Base-by-base conservation (phyloP, 1,140 invertebrate genomes). In the Diachasma alloeum region DNA sequence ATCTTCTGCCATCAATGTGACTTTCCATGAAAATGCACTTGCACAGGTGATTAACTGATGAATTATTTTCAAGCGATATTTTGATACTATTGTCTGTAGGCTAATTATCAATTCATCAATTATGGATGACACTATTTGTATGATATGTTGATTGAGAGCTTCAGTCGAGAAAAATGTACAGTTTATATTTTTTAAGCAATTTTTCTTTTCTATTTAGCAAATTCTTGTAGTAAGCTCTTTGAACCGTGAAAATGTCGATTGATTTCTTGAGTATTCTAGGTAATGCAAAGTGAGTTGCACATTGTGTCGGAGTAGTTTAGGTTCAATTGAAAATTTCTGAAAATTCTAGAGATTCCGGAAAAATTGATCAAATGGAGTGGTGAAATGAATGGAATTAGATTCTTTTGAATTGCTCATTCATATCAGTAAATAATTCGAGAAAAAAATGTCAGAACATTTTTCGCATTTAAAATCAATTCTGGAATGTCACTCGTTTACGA, bases 1-100 rank as follows among this genome's bases (percentile, higher is more conserved):
- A 63, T 26, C 6, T 63, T 63, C 15, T 63, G 59, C 59, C 59
- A 63, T 63, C 59, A 26, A 63, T 63, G 59, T 63, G 59, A 63
- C 59, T 63, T 63, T 63, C 24, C 59, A 63, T 63, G 24, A 63
- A 26, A 63, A 26, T 63, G 59, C 59, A 63, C 59, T 26, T 63
- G 59, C 59, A 63, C 59, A 63, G 59, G 19, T 63, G 59, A 63
- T 63, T 24, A 63, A 26, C 59, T 63, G 24, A 63, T 63, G 4
- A 53, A 63, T 31, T 63, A 63, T 63, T 63, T 63, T 63, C 59
- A 26, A 63, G 59, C 15, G 15, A 63, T 63, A 63, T 63, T 63
- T 63, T 63, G 59, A 63, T 63, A 63, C 59, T 26, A 63, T 26
- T 63, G 22, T 31, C 59, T 19, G 24, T 63, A 63, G 59, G 59